A percentile compares a stretch with the other conserved stretches of the same genome.
phyloP scores from a whole-genome alignment of 2,888 invertebrate species.

The Cremastinae sp. region DNA sequence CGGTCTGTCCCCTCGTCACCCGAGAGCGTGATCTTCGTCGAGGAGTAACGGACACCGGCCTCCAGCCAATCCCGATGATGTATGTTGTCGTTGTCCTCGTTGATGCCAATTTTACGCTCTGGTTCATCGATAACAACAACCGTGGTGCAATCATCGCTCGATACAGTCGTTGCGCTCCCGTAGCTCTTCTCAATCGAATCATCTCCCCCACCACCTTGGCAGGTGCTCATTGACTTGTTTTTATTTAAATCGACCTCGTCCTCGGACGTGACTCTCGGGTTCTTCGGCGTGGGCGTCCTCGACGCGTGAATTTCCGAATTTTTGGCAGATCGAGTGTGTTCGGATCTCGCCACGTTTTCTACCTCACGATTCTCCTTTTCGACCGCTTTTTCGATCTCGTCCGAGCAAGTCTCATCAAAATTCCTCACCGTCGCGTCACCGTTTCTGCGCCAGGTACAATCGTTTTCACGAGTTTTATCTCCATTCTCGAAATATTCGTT shows the following conservation, averaged over 20 bases:
- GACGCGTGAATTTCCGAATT: not conserved
- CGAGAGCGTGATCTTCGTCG: slow-evolving; percentile 77
- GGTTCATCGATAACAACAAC: slow-evolving; percentile 76
- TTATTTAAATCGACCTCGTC: slow-evolving; percentile 15
- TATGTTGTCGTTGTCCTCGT: slow-evolving; percentile 74
- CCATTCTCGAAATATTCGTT: slow-evolving; percentile 7
- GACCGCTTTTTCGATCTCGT: slow-evolving; percentile 7
- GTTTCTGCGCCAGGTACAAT: not conserved
- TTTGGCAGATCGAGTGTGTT: slow-evolving; percentile 20
- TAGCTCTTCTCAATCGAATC: slow-evolving; percentile 7
- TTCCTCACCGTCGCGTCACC: slow-evolving; percentile 10
- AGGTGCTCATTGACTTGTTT: not conserved
- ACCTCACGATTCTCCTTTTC: not conserved
- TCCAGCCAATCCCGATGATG: slow-evolving; percentile 78
- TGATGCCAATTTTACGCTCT: slow-evolving; percentile 68
- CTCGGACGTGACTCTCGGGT: slow-evolving; percentile 11
- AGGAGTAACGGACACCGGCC: slow-evolving; percentile 76
- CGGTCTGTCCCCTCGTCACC: slow-evolving; percentile 69
- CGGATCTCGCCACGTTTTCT: not conserved
- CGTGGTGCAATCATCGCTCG: slow-evolving; percentile 72
- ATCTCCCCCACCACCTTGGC: slow-evolving; percentile 2
- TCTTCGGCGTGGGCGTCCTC: slow-evolving; percentile 32
- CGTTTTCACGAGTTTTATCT: not conserved
- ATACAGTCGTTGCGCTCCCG: slow-evolving; percentile 59
- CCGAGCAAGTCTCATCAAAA: slow-evolving; percentile 10